These are phyloP conservation scores for Phyto melanocephala DNA, from an alignment of 2,888 invertebrate species.

Conservation along the genomic window DNA sequence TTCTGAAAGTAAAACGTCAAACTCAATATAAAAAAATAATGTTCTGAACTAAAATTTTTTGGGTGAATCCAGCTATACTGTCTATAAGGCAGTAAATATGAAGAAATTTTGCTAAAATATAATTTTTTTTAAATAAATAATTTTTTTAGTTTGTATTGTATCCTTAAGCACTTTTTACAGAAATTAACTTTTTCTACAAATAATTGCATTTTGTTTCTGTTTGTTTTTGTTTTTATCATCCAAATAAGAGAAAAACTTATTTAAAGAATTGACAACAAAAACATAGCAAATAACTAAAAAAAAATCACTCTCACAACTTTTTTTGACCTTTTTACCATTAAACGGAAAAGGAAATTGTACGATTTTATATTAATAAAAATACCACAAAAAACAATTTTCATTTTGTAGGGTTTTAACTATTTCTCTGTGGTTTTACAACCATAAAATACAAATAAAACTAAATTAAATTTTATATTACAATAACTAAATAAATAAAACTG, in stretches of 20 bases:
- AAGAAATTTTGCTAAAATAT: too few species aligned
- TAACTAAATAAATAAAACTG: background rate
- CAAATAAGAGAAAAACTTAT: background rate
- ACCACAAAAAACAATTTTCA: conserved; percentile 45
- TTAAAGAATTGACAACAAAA: too few species aligned
- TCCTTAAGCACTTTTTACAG: too few species aligned
- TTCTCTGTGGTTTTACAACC: conserved; percentile 1
- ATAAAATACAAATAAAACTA: background rate
- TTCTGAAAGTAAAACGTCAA: too few species aligned
- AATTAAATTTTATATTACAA: conserved; percentile 15
- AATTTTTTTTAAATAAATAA: too few species aligned
- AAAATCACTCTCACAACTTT: background rate
- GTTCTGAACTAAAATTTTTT: too few species aligned
- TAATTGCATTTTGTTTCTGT: background rate
- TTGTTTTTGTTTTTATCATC: conserved; percentile 3
- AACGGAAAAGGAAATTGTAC: conserved; percentile 10
- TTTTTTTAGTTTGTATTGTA: too few species aligned
- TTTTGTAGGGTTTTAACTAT: conserved; percentile 22
- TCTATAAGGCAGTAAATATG: too few species aligned
- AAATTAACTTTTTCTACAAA: background rate
- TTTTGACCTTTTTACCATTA: conserved; percentile 23
- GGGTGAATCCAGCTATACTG: too few species aligned
- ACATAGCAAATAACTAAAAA: background rate
- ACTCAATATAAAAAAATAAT: too few species aligned
- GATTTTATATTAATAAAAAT: conserved; percentile 22